Evolutionary conservation across 2,888 invertebrate genomes (phyloP).

Genomic region (Cataglyphis cursor): DNA sequence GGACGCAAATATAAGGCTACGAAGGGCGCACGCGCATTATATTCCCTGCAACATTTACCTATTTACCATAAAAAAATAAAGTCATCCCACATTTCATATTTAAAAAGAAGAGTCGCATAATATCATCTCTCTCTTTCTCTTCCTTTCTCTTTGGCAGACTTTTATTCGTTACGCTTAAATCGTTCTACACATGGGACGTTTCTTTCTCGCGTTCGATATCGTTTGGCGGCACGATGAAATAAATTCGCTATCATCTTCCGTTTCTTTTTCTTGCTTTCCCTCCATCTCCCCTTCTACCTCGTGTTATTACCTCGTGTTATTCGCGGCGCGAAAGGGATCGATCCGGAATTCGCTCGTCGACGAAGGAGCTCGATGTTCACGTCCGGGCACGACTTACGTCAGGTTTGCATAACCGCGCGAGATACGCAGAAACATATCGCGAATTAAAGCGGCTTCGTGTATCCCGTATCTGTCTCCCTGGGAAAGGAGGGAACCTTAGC

Average conservation of each 20-base stretch:
- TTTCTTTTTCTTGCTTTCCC: background rate
- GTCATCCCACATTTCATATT: slow-evolving; percentile 20
- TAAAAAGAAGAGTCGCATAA: slow-evolving; percentile 9
- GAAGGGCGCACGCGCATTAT: slow-evolving; percentile 33
- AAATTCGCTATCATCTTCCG: background rate
- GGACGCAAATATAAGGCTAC: slow-evolving; percentile 27
- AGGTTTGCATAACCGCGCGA: slow-evolving; percentile 66
- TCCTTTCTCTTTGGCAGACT: background rate
- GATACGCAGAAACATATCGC: slow-evolving; percentile 64
- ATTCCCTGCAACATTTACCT: slow-evolving; percentile 18
- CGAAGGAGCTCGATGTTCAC: slow-evolving; percentile 55
- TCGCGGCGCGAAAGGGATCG: slow-evolving; percentile 29
- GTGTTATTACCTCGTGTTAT: too few species aligned
- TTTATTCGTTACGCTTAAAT: slow-evolving; percentile 27
- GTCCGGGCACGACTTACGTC: slow-evolving; percentile 61
- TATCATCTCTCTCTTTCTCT: background rate
- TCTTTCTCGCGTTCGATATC: slow-evolving; percentile 21
- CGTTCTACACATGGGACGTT: background rate
- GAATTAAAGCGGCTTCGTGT: slow-evolving; percentile 52
- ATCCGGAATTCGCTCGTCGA: slow-evolving; percentile 37
- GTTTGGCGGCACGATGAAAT: background rate
- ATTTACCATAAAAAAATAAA: slow-evolving; percentile 38
- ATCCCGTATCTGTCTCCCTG: slow-evolving; percentile 12
- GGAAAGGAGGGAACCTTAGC: slow-evolving; percentile 53
- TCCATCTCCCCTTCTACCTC: background rate